Percentiles rank a stretch among this genome's conserved stretches.
Conservation (phyloP, 2,797 vertebrate species). For the Masticophis lateralis region DNA sequence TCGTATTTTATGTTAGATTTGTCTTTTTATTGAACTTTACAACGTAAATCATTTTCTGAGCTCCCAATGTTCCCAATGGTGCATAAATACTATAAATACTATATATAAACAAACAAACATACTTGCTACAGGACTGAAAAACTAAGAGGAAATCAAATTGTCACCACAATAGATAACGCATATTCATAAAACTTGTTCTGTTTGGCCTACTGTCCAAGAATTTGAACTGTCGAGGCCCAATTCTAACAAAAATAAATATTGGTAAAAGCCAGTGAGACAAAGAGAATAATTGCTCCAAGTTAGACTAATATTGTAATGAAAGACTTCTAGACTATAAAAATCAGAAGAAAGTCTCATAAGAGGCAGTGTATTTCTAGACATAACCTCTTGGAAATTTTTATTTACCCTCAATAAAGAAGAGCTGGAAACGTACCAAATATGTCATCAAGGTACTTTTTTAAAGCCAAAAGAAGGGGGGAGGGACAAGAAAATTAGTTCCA, state of each 20-base stretch:
- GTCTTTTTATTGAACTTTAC: neutral
- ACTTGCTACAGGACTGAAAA: neutral
- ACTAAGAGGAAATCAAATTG: neutral
- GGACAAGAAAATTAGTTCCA: conserved; percentile 73
- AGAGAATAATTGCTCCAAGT: neutral
- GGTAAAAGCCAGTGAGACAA: neutral
- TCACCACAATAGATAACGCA: neutral
- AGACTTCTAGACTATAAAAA: conserved; percentile 6
- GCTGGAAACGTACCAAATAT: conserved; percentile 56
- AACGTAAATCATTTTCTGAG: neutral
- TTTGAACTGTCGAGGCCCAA: neutral
- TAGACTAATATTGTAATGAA: neutral
- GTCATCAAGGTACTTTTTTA: conserved; percentile 53
- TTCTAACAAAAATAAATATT: neutral
- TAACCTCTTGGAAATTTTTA: conserved; percentile 30
- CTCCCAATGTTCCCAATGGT: neutral
- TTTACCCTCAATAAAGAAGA: conserved; percentile 40
- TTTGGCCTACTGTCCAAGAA: neutral
- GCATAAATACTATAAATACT: neutral
- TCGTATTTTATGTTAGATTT: neutral
- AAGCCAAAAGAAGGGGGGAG: conserved; percentile 29
- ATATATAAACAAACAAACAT: neutral
- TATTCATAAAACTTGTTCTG: neutral
- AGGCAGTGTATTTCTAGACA: neutral
- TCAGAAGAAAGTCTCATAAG: neutral